Evolutionary conservation across 2,797 vertebrate species (phyloP), one percentile per base, ranked within the genome.

Genomic region (Mus spretus): DNA sequence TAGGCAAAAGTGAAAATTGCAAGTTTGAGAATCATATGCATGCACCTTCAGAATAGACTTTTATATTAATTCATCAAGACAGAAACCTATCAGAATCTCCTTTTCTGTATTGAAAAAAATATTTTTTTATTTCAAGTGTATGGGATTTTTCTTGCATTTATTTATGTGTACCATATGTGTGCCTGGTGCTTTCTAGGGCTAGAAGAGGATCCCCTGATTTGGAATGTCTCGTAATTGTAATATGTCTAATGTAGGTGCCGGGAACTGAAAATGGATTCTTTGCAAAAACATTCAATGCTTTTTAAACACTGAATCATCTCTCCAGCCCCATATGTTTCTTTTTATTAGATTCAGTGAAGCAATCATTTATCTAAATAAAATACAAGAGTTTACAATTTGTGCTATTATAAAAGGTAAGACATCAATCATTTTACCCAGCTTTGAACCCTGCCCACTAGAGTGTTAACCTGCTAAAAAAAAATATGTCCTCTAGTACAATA

Each of bases 1-100:
- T 89, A 10, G 17, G 88, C 11, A 94, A 13, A 93, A 94, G 10
- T 53, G 37, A 10, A n/a, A 92, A 19, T 34, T 40, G 79, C 37
- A 88, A 55, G 34, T 84, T 93, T 94, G 53, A 94, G 77, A 95
- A 90, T 75, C 79, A 31, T 75, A 91, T 79, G 14, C 53, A 89
- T 37, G 31, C 15, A 70, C 57, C 61, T 92, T 92, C 34, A 10
- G 85, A 86, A 63, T 85, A 44, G 26, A 55, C 34, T 93, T 95
- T 95, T 19, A 12, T 61, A 74, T 74, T 96, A 57, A 95, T 61
- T 93, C 34, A 79, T 86, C 47, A 77, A 59, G 22, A 47, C 22
- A 97, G 57, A 3, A 9, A 84, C 1, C 50, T 91, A 74, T 11
- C 61, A 93, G 85, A 19, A 91, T 90, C 17, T 61, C 19, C 10